Base-by-base conservation (phyloP, 53 echinoderm and acorn worm species). In the Antedon mediterranea region DNA sequence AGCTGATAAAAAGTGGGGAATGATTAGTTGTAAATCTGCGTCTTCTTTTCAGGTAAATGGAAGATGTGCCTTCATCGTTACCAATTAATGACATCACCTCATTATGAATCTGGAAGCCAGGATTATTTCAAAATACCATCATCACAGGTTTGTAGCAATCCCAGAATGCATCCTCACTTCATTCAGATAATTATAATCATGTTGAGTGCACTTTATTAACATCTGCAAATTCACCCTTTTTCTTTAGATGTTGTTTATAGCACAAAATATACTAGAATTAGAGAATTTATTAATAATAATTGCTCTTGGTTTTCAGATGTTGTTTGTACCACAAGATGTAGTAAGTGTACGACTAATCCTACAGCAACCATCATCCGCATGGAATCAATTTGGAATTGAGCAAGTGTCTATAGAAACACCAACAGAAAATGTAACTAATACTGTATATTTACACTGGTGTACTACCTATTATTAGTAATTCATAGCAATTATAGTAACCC, bases 81-180 rank as follows among this genome's bases (percentile, higher is more conserved):
- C 28, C 86, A 80, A 71, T 81, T 97, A 14, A 97, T 97, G 97
- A 92, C 89, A 0, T 85, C 89, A 81, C 84, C 89, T n/a, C 97
- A 97, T 75, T 92, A 88, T 84, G 97, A 97, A 70, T 82, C 90
- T 37, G 87, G 86, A 4, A 92, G 92, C 82, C 97, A 97, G 31
- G 97, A 92, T 71, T 89, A 85, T 43, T 92, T 92, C 79, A 92
- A 89, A 30, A 88, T 97, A 32, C 77, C 92, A 20, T 81, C 84
- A 74, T 74, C 84, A 33, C 43, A 88, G 86, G 97, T 97, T 80
- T 75, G 78, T 44, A 75, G 13, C 31, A 4, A 75, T n/a, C n/a
- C n/a, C n/a, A n/a, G n/a, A n/a, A n/a, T n/a, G n/a, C 73, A 29
- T 73, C 7, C 73, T 9, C 29, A 73, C 26, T 73, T 29, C 30